These are phyloP conservation scores for Abrostola triplasia DNA, from an alignment of 2,888 invertebrate species.

Conservation along the genomic window DNA sequence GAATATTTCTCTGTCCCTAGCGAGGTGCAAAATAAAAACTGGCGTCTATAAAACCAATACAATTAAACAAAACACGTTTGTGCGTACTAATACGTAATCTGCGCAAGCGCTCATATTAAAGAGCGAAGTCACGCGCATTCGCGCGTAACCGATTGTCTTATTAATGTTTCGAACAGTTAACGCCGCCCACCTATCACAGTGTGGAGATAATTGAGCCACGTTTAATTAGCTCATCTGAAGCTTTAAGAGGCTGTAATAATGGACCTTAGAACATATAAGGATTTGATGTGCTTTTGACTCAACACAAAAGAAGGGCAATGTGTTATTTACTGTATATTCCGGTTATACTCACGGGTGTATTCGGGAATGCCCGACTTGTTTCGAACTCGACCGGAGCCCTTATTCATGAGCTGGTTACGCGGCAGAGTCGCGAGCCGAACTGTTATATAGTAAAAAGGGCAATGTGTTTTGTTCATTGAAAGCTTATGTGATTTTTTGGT, in stretches of 20 bases:
- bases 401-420: too few species aligned
- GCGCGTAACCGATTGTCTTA: conserved; percentile 64
- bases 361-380: too few species aligned
- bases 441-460: too few species aligned
- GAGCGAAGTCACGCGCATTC: conserved; percentile 51
- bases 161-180: conserved; percentile 71
- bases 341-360: too few species aligned
- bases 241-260: conserved; percentile 40
- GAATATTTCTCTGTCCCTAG: too few species aligned
- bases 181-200: conserved; percentile 67
- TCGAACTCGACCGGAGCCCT: too few species aligned
- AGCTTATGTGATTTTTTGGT: too few species aligned
- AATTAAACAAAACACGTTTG: conserved; percentile 9
- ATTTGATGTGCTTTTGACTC: neutral
- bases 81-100: conserved; percentile 36
- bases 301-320: too few species aligned
- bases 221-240: conserved; percentile 58
- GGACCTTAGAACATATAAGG: conserved; percentile 11
- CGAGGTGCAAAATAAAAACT: neutral
- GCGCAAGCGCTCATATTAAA: conserved; percentile 50
- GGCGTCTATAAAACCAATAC: neutral
- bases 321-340: too few species aligned
- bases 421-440: too few species aligned
- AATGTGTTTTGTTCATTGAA: too few species aligned
- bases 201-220: conserved; percentile 52